Percentiles rank a stretch among this genome's conserved stretches.
Evolutionary conservation across 2,888 invertebrate species (phyloP).

Genomic region (Opisthograptis luteolata): DNA sequence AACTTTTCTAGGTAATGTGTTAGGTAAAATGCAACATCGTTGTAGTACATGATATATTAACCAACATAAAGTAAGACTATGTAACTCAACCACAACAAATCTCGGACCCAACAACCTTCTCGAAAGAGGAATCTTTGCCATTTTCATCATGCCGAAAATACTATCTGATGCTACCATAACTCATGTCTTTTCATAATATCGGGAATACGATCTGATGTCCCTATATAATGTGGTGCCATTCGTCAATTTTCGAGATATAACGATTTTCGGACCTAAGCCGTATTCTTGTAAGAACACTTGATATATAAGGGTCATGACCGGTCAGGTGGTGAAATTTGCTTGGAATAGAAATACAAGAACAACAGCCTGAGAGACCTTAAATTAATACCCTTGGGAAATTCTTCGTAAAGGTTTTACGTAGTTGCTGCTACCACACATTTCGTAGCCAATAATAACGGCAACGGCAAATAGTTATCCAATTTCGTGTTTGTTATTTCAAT

Average conservation of each 20-base stretch:
- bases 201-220: slow-evolving; percentile 26
- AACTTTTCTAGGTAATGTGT: too few relatives aligned
- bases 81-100: slow-evolving; percentile 1
- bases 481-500: slow-evolving; percentile 29
- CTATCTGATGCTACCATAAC: slow-evolving; percentile 20
- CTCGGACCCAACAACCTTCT: neutral
- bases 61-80: too few relatives aligned
- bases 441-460: slow-evolving; percentile 30
- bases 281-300: slow-evolving; percentile 18
- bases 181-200: slow-evolving; percentile 33
- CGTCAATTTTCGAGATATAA: slow-evolving; percentile 34
- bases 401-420: slow-evolving; percentile 46
- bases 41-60: too few relatives aligned
- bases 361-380: slow-evolving; percentile 46
- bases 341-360: slow-evolving; percentile 45
- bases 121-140: slow-evolving; percentile 9
- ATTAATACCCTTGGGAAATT: slow-evolving; percentile 52
- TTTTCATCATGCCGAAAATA: slow-evolving; percentile 31
- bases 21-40: too few relatives aligned
- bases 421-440: slow-evolving; percentile 39
- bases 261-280: slow-evolving; percentile 14
- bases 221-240: slow-evolving; percentile 27
- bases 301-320: slow-evolving; percentile 36
- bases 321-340: slow-evolving; percentile 17
- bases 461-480: slow-evolving; percentile 29